Conservation (phyloP, 2,888 invertebrate genomes). For the Tinea semifulvella region DNA sequence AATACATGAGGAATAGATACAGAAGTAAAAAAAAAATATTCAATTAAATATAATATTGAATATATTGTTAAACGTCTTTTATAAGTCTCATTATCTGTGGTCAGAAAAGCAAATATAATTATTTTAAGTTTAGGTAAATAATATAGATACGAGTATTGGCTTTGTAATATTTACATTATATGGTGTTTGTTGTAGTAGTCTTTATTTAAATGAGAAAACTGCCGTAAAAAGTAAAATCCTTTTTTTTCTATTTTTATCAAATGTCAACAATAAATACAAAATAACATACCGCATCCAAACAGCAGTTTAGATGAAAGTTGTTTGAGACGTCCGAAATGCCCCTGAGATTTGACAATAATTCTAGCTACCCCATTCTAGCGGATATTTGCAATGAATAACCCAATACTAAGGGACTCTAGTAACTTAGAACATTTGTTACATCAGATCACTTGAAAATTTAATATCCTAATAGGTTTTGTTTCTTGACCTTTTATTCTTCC, state of each 20-base stretch:
- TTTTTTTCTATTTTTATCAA: background rate
- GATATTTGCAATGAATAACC: conserved; percentile 45
- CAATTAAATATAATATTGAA: no score
- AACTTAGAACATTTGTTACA: conserved; percentile 54
- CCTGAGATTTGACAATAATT: conserved; percentile 61
- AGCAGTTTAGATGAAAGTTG: background rate
- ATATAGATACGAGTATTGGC: no score
- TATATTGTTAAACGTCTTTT: no score
- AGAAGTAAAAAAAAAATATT: no score
- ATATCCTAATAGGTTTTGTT: conserved; percentile 33
- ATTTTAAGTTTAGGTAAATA: no score
- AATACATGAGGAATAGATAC: no score
- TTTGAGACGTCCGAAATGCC: conserved; percentile 34
- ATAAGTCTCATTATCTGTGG: no score
- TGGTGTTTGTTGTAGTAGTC: no score
- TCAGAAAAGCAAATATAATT: no score
- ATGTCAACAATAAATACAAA: background rate
- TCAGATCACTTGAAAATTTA: conserved; percentile 27
- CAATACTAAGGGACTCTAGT: conserved; percentile 20
- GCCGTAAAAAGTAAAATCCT: no score
- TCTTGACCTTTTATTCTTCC: background rate
- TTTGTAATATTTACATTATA: no score
- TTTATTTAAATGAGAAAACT: no score
- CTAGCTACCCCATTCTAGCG: conserved; percentile 48
- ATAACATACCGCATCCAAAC: conserved; percentile 3